Evolutionary conservation across 2,113 vertebrate genomes (phyloP).

Genomic region (Gopherus evgoodei): DNA sequence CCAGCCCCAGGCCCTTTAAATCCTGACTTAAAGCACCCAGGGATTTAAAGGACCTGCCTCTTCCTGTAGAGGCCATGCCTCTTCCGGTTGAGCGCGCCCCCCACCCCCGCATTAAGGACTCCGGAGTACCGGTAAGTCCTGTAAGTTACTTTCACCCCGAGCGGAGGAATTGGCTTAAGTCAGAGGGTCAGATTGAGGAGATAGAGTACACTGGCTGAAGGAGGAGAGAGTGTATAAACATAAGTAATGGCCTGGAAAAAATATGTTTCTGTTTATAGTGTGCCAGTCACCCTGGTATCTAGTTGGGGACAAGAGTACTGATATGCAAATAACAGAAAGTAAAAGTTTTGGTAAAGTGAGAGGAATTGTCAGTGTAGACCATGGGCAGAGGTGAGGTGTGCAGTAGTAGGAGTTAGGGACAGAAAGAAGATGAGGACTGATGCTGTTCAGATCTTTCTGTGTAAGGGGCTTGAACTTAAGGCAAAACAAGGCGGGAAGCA

Average conservation of each 20-base stretch:
- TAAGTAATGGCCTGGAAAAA: neutral
- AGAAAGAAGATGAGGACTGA: neutral
- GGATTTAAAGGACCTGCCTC: too few relatives aligned
- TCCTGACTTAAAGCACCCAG: too few relatives aligned
- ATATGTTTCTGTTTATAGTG: neutral
- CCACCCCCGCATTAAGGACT: too few relatives aligned
- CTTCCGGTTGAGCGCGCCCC: too few relatives aligned
- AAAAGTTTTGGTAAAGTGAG: neutral
- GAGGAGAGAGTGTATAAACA: neutral
- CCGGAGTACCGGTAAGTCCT: too few relatives aligned
- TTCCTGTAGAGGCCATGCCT: too few relatives aligned
- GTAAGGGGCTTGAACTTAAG: neutral
- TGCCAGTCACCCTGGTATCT: neutral
- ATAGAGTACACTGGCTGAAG: neutral
- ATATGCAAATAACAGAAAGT: neutral
- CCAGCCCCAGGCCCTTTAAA: too few relatives aligned
- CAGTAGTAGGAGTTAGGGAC: neutral
- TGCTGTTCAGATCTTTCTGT: neutral
- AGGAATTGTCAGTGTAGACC: neutral
- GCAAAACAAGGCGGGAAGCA: neutral
- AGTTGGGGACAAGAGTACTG: accelerated
- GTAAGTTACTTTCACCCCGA: too few relatives aligned
- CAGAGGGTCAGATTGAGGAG: neutral
- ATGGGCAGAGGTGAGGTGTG: accelerated
- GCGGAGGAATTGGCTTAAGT: neutral